phyloP scores from a whole-genome alignment of 2,888 invertebrate species.

The Oasisia sp. region DNA sequence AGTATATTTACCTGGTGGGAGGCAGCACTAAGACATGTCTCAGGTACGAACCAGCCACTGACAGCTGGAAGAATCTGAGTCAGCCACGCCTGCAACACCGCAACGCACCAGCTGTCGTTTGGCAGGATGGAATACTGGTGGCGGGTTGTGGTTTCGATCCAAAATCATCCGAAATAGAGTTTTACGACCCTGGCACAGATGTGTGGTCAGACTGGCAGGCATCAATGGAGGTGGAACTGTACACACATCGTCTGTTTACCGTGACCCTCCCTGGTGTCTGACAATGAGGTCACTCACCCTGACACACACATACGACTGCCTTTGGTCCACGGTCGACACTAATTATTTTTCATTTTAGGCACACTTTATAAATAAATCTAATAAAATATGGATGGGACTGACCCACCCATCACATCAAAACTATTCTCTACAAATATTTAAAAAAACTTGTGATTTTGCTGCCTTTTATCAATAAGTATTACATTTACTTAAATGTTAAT shows the following conservation, averaged over 20 bases:
- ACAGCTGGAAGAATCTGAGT: slow-evolving; percentile 32
- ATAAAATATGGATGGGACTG: no score
- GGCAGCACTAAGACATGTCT: slow-evolving; percentile 34
- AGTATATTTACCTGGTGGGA: slow-evolving; percentile 34
- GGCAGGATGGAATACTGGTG: slow-evolving; percentile 37
- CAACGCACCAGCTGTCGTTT: slow-evolving; percentile 36
- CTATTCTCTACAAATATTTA: no score
- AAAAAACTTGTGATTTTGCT: no score
- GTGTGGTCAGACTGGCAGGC: slow-evolving; percentile 36
- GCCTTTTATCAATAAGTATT: no score
- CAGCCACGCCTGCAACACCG: slow-evolving; percentile 34
- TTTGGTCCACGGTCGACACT: no score
- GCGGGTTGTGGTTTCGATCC: neutral
- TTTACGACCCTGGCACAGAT: slow-evolving; percentile 34
- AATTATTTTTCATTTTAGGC: no score
- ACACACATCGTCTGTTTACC: slow-evolving; percentile 35
- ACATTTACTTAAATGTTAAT: no score
- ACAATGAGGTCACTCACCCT: neutral
- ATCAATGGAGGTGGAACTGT: slow-evolving; percentile 35
- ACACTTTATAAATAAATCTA: no score
- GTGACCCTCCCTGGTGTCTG: slow-evolving; percentile 33
- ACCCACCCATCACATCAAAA: no score
- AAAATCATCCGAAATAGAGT: slow-evolving; percentile 31
- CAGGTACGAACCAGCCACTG: slow-evolving; percentile 31
- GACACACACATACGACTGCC: neutral